Base-by-base conservation (phyloP, 1,140 invertebrate genomes). In the Holcopasites calliopsidis region DNA sequence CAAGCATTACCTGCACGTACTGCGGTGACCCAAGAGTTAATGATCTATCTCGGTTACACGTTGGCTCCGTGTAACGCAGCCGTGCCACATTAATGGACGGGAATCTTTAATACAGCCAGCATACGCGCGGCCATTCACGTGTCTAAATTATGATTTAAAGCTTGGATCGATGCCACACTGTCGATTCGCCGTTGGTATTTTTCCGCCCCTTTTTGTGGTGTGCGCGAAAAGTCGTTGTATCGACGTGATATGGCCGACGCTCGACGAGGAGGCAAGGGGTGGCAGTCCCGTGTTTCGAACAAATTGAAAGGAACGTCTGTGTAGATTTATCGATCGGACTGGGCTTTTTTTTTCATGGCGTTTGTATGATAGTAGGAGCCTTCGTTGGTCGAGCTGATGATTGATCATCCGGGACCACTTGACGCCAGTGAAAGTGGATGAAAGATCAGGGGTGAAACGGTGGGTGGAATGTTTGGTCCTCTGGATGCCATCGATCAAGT, bases 101-200 rank as follows among this genome's bases (percentile, higher is more conserved):
- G 60, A 49, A 75, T 64, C 72, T 65, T 76, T 68, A 80, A 80
- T 79, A 28, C 35, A 26, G 7, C n/a, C 28, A 23, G 40, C 18
- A 57, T 35, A 42, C 52, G 65, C 23, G 26, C 28, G 50, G 23
- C 55, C 57, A 79, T 70, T 72, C 79, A 62, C 18, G 61, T 31
- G 50, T 40, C 72, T 28, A 60, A 80, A 80, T 69, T 74, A 71
- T 49, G 65, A 80, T 81, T 80, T 76, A 61, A 38, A 64, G 62
- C 23, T 40, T 33, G 68, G 77, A 66, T 73, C 44, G 50, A 68
- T 31, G 58, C 31, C 23, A 31, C 62, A 21, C 5, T 21, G 35
- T 21, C 52, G 47, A 35, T 44, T 31, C 47, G 47, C 4, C 28
- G 35, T 40, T 33, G 42, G 7, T 65, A 70, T 76, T 76, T 68